Base-by-base conservation (phyloP, 2,113 vertebrate genomes). In the Micromys minutus region DNA sequence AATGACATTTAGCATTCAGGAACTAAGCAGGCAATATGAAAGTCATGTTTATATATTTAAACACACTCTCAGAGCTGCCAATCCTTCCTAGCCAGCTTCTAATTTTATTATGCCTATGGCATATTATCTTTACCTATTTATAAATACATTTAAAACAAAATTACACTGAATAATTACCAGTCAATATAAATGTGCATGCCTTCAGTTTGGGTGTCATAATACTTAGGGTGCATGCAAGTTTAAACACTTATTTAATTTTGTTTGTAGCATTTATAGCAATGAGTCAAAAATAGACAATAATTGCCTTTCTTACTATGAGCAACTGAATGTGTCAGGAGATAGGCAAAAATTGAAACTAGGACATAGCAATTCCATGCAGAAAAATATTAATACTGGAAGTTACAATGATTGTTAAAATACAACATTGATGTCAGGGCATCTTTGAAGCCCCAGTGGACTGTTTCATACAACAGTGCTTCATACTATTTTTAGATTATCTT, bases 1-100 rank as follows among this genome's bases (percentile, higher is more conserved):
- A 89, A 95, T 10, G 90, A 88, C n/a, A 91, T 55, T 91, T 52
- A 85, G 83, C 50, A 84, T 59, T 45, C 59, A 63, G n/a, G 3
- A 83, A 83, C 77, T 47, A 45, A 92, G 22, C 1, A 72, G 7
- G 26, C 11, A 83, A 71, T 21, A 50, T 7, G 65, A 83, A 94
- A 89, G 96, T 31, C 36, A 22, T 13, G 24, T 59, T 71, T 65
- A 29, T 65, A 11, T 45, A 85, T 42, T 12, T 39, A 85, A 93
- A 71, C 16, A 89, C 0, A 4, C 1, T 57, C 10, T 26, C 17
- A 0, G 19, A 86, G 15, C 47, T 65, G 19, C 34, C 45, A 2
- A 76, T 59, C 55, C 31, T 86, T 87, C n/a, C 91, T 81, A 81
- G 29, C 45, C 45, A 92, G 31, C 5, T 61, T 71, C 47, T 77